A percentile compares a stretch with the other conserved stretches of the same genome.
Evolutionary conservation across 1,140 invertebrate species (phyloP).

Genomic region (Hypothenemus hampei): DNA sequence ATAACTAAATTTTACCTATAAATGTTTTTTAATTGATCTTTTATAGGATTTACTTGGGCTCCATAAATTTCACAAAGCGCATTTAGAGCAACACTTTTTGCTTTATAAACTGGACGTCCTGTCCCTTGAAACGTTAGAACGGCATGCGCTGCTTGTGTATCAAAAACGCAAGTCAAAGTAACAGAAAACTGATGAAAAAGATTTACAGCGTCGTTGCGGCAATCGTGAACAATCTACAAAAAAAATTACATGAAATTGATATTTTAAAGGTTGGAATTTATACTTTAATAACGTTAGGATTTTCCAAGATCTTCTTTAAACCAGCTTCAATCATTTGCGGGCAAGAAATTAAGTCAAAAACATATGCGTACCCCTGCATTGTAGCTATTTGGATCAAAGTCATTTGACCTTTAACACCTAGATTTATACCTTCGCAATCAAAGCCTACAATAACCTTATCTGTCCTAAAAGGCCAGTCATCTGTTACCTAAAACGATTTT

Average conservation of each 20-base stretch:
- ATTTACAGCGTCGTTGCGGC: constrained; percentile 86
- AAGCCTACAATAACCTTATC: constrained; percentile 66
- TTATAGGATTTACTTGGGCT: constrained; percentile 78
- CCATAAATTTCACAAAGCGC: constrained; percentile 82
- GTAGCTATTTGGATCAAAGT: constrained; percentile 85
- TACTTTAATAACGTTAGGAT: constrained; percentile 78
- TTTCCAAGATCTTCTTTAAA: constrained; percentile 75
- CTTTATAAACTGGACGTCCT: constrained; percentile 87
- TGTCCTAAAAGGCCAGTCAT: constrained; percentile 39
- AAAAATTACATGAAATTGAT: constrained; percentile 15
- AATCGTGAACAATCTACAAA: constrained; percentile 85
- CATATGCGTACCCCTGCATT: constrained; percentile 68
- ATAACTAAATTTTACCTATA: constrained; percentile 53
- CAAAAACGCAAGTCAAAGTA: constrained; percentile 83
- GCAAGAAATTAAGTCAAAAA: constrained; percentile 87
- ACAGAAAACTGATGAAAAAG: constrained; percentile 86
- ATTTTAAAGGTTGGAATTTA: background rate
- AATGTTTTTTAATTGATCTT: constrained; percentile 81
- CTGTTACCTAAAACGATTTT: background rate
- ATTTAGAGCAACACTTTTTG: constrained; percentile 87
- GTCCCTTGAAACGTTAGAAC: constrained; percentile 88
- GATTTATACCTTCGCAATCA: constrained; percentile 88
- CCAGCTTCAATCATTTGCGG: constrained; percentile 77
- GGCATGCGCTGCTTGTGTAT: constrained; percentile 92
- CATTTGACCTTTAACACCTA: constrained; percentile 76